A percentile compares a stretch with the other conserved stretches of the same genome.
These are phyloP conservation scores for Eupithecia exiguata DNA, from an alignment of 2,888 invertebrate species.

Conservation along the genomic window DNA sequence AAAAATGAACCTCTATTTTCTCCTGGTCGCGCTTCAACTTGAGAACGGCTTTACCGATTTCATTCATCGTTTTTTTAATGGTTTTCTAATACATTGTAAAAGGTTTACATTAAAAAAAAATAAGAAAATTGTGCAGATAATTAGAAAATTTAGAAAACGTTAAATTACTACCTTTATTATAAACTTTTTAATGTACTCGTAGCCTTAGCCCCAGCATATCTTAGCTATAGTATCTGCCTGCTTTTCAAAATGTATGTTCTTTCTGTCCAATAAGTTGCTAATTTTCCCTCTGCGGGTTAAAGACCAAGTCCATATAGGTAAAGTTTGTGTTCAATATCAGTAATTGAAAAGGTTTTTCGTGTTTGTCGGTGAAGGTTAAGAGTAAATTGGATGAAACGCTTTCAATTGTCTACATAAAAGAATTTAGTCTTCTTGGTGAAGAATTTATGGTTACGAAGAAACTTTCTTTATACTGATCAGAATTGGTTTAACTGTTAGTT, in stretches of 20 bases:
- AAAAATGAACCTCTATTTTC: no score
- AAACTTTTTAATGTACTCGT: no score
- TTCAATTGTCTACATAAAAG: conserved; percentile 13
- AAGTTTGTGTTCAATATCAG: conserved; percentile 28
- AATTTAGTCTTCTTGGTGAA: conserved; percentile 8
- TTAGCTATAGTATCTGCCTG: no score
- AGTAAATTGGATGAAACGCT: conserved; percentile 22
- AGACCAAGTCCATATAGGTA: conserved; percentile 8
- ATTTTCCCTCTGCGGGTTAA: conserved; percentile 2
- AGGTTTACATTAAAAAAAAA: no score
- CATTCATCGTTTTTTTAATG: no score
- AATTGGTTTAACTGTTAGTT: background rate
- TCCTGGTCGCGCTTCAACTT: no score
- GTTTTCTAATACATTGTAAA: no score
- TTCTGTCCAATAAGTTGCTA: conserved; percentile 10
- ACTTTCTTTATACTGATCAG: background rate
- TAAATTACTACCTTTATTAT: no score
- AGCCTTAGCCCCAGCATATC: no score
- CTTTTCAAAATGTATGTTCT: background rate
- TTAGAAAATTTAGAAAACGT: no score
- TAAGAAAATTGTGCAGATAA: no score
- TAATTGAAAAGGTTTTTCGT: conserved; percentile 30
- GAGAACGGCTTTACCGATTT: no score
- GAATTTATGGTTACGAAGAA: background rate
- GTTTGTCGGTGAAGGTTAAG: conserved; percentile 7